Percentiles rank a stretch among this genome's conserved stretches.
These are phyloP conservation scores for Penaeus indicus DNA, from an alignment of 1,140 invertebrate genomes.

Conservation along the genomic window DNA sequence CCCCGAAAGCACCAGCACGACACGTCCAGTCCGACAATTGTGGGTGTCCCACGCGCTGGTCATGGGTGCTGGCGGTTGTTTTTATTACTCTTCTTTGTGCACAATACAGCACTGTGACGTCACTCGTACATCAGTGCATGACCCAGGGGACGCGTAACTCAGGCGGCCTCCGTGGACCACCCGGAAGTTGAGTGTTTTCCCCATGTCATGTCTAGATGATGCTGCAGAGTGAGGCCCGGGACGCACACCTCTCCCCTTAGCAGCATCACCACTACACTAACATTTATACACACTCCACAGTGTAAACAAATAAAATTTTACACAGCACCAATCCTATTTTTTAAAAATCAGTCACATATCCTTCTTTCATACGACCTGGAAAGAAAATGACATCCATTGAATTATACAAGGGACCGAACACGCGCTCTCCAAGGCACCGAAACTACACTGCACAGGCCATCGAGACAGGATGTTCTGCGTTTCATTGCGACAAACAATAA, in stretches of 20 bases:
- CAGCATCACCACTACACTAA: conserved; percentile 3
- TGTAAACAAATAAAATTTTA: background rate
- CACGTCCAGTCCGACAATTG: conserved; percentile 61
- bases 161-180: background rate
- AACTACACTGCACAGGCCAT: too few species aligned
- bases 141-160: too few species aligned
- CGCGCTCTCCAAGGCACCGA: too few species aligned
- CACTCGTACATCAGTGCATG: too few species aligned
- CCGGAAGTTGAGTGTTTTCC: conserved; percentile 47
- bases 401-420: background rate
- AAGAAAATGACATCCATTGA: background rate
- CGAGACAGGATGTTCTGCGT: too few species aligned
- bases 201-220: conserved; percentile 33
- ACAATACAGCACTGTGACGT: too few species aligned
- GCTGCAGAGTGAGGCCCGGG: conserved; percentile 6
- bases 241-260: background rate
- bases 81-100: too few species aligned
- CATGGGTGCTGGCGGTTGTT: conserved; percentile 39
- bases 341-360: background rate
- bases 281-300: conserved; percentile 2
- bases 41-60: conserved; percentile 22
- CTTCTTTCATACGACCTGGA: background rate
- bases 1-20: conserved; percentile 65
- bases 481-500: too few species aligned
- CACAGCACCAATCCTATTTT: background rate